Conservation (phyloP, 2,113 vertebrate genomes). For the Sander vitreus region DNA sequence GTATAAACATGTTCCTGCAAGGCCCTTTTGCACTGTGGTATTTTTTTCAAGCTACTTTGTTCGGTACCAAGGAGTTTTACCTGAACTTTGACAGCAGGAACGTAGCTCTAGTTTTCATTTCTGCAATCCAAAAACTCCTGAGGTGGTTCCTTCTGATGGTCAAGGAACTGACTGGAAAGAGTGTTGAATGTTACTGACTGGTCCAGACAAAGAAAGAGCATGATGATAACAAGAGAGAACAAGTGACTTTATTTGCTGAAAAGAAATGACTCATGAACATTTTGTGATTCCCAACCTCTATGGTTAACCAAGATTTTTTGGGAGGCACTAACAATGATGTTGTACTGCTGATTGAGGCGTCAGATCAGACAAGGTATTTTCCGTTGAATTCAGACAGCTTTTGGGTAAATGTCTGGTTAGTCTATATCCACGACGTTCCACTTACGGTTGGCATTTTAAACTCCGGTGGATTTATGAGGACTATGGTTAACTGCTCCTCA, state of each 20-base stretch:
- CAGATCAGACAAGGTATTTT: too few species aligned
- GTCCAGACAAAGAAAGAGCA: not conserved
- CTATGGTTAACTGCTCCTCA: too few species aligned
- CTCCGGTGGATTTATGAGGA: too few species aligned
- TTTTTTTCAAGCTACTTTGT: not conserved
- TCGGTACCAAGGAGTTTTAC: not conserved
- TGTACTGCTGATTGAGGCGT: too few species aligned
- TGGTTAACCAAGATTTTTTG: too few species aligned
- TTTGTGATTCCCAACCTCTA: too few species aligned
- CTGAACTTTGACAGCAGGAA: constrained; percentile 10
- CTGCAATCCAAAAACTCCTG: not conserved
- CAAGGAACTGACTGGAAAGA: not conserved
- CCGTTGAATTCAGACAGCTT: too few species aligned
- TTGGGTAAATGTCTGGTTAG: too few species aligned
- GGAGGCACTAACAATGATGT: too few species aligned
- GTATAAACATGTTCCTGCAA: not conserved
- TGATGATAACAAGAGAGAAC: not conserved
- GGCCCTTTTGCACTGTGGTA: not conserved
- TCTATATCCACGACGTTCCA: too few species aligned
- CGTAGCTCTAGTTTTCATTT: not conserved
- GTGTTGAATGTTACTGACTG: constrained; percentile 6
- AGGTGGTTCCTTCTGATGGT: not conserved
- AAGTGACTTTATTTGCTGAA: not conserved
- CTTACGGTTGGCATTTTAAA: too few species aligned
- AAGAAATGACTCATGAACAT: too few species aligned